A percentile compares a stretch with the other conserved stretches of the same genome.
Conservation (phyloP, 2,888 invertebrate genomes). For the Antitype chi region DNA sequence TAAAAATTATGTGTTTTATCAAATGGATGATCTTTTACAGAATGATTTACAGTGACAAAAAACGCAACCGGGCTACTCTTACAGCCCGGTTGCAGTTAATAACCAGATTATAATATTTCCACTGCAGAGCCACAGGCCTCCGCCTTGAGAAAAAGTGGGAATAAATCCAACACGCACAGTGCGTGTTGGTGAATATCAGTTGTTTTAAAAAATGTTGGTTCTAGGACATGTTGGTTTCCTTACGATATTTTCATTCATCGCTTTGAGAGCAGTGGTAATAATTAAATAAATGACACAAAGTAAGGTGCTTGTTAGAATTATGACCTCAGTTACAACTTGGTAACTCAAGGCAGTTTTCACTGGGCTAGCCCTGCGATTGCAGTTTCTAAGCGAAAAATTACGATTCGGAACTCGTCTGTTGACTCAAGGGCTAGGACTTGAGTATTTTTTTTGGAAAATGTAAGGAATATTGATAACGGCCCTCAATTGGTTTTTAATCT, state of each 20-base stretch:
- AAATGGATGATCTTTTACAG: background rate
- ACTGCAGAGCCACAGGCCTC: too few species aligned
- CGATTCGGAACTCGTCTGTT: constrained; percentile 24
- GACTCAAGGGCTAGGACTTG: background rate
- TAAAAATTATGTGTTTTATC: background rate
- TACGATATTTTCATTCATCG: background rate
- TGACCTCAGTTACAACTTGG: too few species aligned
- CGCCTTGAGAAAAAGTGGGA: background rate
- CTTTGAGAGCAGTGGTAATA: background rate
- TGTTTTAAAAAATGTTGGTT: background rate
- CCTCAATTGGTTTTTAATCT: background rate
- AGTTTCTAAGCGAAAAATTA: constrained; percentile 2
- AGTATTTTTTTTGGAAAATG: constrained; percentile 19
- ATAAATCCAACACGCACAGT: background rate
- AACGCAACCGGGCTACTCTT: too few species aligned
- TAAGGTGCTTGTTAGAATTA: background rate
- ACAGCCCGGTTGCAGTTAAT: background rate
- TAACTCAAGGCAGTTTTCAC: background rate
- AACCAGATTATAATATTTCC: background rate
- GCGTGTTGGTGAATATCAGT: background rate
- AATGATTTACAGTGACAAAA: background rate
- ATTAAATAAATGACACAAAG: background rate
- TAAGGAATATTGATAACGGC: constrained; percentile 37
- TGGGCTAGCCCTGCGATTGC: background rate
- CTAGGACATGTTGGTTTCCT: background rate